These are phyloP conservation scores for Argyrosomus japonicus DNA, from an alignment of 2,113 vertebrate species.

Conservation along the genomic window DNA sequence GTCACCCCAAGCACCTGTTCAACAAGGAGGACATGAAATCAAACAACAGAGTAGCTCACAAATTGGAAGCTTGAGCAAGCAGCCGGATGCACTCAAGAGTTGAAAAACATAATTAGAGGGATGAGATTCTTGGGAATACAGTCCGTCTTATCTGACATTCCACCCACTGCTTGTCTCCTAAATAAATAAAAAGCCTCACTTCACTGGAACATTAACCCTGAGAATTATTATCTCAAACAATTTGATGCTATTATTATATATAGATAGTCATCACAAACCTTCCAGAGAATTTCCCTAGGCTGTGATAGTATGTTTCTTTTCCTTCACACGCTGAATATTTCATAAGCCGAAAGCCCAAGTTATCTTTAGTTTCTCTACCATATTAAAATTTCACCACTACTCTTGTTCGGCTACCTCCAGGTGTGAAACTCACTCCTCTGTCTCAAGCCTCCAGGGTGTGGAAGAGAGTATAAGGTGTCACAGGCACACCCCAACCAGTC, in stretches of 20 bases:
- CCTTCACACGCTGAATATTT: slow-evolving; percentile 76
- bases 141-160: slow-evolving; percentile 8
- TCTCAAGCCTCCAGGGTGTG: slow-evolving; percentile 56
- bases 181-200: slow-evolving; percentile 36
- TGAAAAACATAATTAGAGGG: slow-evolving; percentile 48
- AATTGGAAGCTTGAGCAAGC: slow-evolving; percentile 22
- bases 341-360: slow-evolving; percentile 45
- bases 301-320: slow-evolving; percentile 32
- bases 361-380: slow-evolving; percentile 60
- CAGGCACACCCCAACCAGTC: slow-evolving; percentile 64
- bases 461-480: slow-evolving; percentile 74
- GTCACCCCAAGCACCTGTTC: slow-evolving; percentile 91
- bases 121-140: slow-evolving; percentile 25
- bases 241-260: background rate
- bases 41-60: slow-evolving; percentile 35
- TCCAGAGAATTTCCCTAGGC: background rate
- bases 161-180: slow-evolving; percentile 7
- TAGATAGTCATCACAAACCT: background rate
- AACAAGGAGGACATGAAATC: slow-evolving; percentile 23
- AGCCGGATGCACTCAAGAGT: slow-evolving; percentile 27
- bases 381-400: slow-evolving; percentile 77
- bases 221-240: background rate
- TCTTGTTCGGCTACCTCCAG: slow-evolving; percentile 75
- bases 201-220: slow-evolving; percentile 16
- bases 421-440: slow-evolving; percentile 74